Evolutionary conservation across 2,797 vertebrate genomes (phyloP).

Genomic region (Lacerta agilis): DNA sequence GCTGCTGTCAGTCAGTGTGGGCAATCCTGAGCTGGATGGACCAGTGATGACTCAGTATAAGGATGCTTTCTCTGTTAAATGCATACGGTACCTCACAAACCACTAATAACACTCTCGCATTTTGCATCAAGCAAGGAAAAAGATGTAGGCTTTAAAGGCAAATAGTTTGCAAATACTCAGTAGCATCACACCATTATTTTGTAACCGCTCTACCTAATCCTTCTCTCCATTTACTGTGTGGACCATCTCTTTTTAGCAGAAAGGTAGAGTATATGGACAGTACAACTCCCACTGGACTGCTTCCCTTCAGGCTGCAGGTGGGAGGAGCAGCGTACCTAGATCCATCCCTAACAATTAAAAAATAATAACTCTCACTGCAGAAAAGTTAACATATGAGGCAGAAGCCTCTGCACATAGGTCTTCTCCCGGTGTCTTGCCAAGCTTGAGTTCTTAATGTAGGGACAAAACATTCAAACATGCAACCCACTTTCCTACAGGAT

Average conservation of each 20-base stretch:
- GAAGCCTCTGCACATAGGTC: background rate
- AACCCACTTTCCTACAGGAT: too few relatives aligned
- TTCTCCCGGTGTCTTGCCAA: background rate
- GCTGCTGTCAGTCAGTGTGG: background rate
- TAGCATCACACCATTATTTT: background rate
- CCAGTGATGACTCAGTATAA: too few relatives aligned
- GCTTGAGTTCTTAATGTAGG: too few relatives aligned
- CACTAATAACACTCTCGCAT: background rate
- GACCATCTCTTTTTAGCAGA: background rate
- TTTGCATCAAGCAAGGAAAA: constrained; percentile 35
- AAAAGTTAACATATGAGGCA: background rate
- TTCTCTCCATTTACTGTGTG: background rate
- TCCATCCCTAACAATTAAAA: too few relatives aligned
- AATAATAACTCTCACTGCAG: background rate
- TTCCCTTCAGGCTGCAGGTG: background rate
- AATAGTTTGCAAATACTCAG: background rate
- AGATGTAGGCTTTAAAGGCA: constrained; percentile 8
- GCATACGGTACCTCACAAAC: constrained; percentile 52
- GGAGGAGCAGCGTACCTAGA: background rate
- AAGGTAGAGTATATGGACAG: too few relatives aligned
- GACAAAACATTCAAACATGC: background rate
- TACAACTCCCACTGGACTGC: too few relatives aligned
- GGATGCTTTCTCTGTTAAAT: background rate
- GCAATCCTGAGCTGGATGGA: background rate
- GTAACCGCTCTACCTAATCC: background rate